Base-by-base conservation (phyloP, 2,888 invertebrate genomes). In the Nomada fucata region DNA sequence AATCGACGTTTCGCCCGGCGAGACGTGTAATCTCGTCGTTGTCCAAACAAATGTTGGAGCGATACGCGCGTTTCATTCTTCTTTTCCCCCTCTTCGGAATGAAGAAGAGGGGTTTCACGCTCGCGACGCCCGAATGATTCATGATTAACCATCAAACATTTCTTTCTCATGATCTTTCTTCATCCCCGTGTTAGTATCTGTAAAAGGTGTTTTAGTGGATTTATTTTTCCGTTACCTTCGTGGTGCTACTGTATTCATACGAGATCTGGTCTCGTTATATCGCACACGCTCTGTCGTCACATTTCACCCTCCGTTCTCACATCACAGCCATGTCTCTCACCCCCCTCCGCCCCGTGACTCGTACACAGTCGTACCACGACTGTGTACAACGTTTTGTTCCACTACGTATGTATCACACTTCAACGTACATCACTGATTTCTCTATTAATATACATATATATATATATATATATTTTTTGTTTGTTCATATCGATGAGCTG, bases 241-340 rank as follows among this genome's bases (percentile, higher is more conserved):
- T 79, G 70, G 79, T 86, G 83, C 82, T 86, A 78, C 47, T 4
- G 20, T 78, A 76, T 55, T 83, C 76, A 67, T 79, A 61, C 29
- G 59, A n/a, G 7, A 63, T 76, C 57, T 79, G 68, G 63, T 83
- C 61, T 83, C 71, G 74, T 80, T 83, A 72, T 80, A 79, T 76
- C 84, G 85, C 88, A 86, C 85, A 79, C 65, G 85, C 81, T 85
- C 79, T 80, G 68, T 79, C 80, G 74, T 85, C 79, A 82, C 68
- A 69, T 79, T 76, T 83, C 73, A 82, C 52, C 70, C 70, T 65
- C 69, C 53, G 61, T 61, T 53, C 76, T 86, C 73, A 78, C 68
- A 70, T 15, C 57, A 82, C 67, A 47, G 65, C 64, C 73, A 50
- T 64, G 44, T 80, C 55, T 75, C 61, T 71, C 60, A 70, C 50